These are phyloP conservation scores for Camponotus vicinus DNA, from an alignment of 1,140 invertebrate genomes.

Conservation along the genomic window DNA sequence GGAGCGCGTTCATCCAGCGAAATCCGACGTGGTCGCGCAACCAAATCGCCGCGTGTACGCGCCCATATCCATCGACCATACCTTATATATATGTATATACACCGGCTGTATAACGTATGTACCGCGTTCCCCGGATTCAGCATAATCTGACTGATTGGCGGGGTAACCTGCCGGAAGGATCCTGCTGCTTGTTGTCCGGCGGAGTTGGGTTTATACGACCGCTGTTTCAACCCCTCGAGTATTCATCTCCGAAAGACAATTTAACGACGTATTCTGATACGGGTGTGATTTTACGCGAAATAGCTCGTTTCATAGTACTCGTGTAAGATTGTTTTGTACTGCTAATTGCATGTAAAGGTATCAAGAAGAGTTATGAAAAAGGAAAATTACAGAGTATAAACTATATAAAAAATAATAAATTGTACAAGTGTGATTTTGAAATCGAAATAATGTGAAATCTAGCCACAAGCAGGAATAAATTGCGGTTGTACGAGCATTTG, in stretches of 20 bases:
- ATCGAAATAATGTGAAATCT: slow-evolving; percentile 53
- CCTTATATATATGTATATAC: slow-evolving; percentile 18
- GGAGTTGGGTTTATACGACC: slow-evolving; percentile 19
- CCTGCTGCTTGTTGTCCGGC: slow-evolving; percentile 15
- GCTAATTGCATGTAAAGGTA: neutral
- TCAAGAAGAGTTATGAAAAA: neutral
- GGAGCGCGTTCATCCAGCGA: slow-evolving; percentile 52
- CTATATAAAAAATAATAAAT: slow-evolving; percentile 24
- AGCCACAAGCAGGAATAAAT: slow-evolving; percentile 42
- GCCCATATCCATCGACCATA: slow-evolving; percentile 67
- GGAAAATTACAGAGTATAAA: neutral
- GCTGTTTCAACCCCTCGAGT: slow-evolving; percentile 3
- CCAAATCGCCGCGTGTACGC: slow-evolving; percentile 26
- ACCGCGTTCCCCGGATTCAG: slow-evolving; percentile 67
- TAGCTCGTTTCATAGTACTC: neutral
- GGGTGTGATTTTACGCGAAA: neutral
- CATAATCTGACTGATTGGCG: slow-evolving; percentile 76
- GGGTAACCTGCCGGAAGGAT: slow-evolving; percentile 44
- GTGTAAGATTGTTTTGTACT: neutral
- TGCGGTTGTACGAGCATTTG: slow-evolving; percentile 47
- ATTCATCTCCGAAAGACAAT: slow-evolving; percentile 29
- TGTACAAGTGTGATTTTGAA: slow-evolving; percentile 34
- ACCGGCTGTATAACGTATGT: slow-evolving; percentile 69
- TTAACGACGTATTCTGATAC: slow-evolving; percentile 3
- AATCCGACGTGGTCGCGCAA: slow-evolving; percentile 28